Conservation (phyloP, 2,797 vertebrate species). For the Morelia viridis region DNA sequence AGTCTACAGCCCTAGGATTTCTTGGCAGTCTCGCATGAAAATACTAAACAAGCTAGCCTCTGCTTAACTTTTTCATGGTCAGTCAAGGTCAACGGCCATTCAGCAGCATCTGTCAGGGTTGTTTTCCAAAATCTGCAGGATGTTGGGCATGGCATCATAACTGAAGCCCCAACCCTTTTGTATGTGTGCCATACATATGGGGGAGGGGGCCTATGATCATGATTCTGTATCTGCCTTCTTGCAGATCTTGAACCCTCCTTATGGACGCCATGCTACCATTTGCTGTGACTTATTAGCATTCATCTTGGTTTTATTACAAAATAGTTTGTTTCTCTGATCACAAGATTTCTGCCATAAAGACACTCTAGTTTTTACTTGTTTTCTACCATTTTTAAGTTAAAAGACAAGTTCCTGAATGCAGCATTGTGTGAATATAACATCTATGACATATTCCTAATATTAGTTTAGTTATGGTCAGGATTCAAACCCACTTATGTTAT, state of each 20-base stretch:
- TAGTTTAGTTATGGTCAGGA: neutral
- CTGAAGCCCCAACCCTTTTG: neutral
- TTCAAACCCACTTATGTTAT: neutral
- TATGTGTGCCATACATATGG: neutral
- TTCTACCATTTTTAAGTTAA: neutral
- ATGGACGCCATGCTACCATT: neutral
- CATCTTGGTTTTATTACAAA: neutral
- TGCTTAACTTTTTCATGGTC: neutral
- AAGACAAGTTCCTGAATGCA: neutral
- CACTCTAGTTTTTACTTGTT: neutral
- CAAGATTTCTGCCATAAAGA: neutral
- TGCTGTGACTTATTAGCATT: neutral
- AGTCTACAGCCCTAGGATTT: neutral
- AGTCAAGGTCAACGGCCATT: neutral
- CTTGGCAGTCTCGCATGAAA: neutral
- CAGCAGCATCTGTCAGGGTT: neutral
- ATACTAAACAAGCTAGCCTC: neutral
- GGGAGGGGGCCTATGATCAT: neutral
- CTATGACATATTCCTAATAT: neutral
- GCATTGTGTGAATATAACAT: neutral
- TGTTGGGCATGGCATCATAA: neutral
- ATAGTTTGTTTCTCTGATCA: neutral
- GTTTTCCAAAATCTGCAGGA: neutral
- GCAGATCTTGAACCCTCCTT: neutral
- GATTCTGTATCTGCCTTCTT: neutral